phyloP scores from a whole-genome alignment of 2,888 invertebrate species.

The Hyposoter dolosus region DNA sequence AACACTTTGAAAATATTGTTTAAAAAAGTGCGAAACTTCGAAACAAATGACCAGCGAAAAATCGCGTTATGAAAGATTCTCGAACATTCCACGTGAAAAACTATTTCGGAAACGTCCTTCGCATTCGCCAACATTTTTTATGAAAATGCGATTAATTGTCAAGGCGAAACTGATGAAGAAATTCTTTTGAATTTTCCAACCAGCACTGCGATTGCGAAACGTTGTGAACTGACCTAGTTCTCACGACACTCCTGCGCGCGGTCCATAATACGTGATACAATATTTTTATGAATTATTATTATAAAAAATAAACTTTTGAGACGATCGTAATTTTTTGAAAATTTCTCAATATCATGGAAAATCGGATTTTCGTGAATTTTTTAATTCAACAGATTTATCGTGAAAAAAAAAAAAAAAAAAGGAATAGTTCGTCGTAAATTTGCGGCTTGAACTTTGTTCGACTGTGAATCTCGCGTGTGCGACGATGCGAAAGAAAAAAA shows the following conservation, averaged over 20 bases:
- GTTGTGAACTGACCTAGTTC: constrained; percentile 55
- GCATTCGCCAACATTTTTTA: background rate
- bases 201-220: constrained; percentile 60
- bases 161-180: background rate
- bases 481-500: constrained; percentile 16
- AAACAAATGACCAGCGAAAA: no score
- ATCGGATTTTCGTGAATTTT: background rate
- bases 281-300: background rate
- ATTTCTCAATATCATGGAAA: background rate
- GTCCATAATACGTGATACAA: constrained; percentile 5
- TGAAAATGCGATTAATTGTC: background rate
- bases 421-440: background rate
- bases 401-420: background rate
- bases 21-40: no score
- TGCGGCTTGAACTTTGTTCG: constrained; percentile 31
- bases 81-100: no score
- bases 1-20: no score
- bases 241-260: constrained; percentile 42
- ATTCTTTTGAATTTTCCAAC: constrained; percentile 40
- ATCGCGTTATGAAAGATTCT: no score
- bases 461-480: background rate
- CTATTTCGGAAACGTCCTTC: no score
- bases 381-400: background rate
- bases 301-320: background rate
- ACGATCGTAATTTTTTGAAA: background rate